These are phyloP conservation scores for Elaphurus davidianus DNA, from an alignment of 2,113 vertebrate genomes.

Conservation along the genomic window DNA sequence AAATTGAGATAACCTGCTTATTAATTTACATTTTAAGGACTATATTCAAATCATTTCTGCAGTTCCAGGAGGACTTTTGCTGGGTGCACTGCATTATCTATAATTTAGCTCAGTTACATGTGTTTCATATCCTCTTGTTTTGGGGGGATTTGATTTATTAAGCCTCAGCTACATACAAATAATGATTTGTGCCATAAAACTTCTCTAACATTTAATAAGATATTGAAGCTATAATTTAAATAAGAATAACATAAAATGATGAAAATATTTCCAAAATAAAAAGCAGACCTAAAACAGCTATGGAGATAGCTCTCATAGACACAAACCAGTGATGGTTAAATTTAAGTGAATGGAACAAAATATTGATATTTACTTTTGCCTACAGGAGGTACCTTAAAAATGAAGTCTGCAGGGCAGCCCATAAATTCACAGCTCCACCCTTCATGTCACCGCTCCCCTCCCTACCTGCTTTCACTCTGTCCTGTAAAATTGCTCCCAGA, in stretches of 20 bases:
- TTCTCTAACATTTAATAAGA: neutral
- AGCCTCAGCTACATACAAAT: neutral
- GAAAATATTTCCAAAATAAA: neutral
- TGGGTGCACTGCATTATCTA: neutral
- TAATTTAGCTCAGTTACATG: neutral
- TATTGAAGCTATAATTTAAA: neutral
- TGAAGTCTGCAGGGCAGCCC: neutral
- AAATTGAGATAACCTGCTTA: neutral
- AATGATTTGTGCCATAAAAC: neutral
- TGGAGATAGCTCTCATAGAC: neutral
- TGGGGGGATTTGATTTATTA: neutral
- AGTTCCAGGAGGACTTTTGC: neutral
- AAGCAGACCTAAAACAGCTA: neutral
- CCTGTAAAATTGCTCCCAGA: neutral
- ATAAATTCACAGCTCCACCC: neutral
- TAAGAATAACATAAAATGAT: neutral
- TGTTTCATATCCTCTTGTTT: neutral
- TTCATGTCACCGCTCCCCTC: neutral
- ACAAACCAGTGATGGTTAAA: neutral
- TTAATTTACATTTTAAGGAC: neutral
- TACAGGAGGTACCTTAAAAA: neutral
- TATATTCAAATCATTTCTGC: neutral
- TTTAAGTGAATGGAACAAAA: neutral
- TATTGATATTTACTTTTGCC: neutral
- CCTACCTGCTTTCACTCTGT: no score